phyloP scores from a whole-genome alignment of 2,888 invertebrate genomes.

The Lochmaea crataegi region DNA sequence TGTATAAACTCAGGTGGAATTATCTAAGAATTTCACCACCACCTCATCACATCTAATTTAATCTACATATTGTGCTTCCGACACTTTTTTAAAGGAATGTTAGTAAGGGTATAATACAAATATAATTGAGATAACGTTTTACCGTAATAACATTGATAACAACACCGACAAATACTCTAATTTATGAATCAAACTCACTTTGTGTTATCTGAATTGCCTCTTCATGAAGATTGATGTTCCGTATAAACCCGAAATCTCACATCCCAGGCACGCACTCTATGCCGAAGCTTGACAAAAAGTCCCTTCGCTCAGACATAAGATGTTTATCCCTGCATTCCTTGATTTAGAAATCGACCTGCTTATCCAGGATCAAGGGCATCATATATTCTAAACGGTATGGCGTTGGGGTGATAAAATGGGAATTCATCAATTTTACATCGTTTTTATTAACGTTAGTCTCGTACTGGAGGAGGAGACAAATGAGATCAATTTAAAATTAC shows the following conservation, averaged over 20 bases:
- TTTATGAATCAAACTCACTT: constrained; percentile 29
- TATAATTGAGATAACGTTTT: neutral
- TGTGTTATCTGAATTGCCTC: constrained; percentile 43
- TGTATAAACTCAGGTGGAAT: too few relatives aligned
- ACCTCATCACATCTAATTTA: too few relatives aligned
- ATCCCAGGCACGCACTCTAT: constrained; percentile 38
- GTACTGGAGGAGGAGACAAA: neutral
- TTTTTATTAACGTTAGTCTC: neutral
- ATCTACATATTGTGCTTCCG: too few relatives aligned
- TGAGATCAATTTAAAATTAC: neutral
- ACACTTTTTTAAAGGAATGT: too few relatives aligned
- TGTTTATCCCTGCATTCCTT: constrained; percentile 41
- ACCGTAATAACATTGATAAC: neutral
- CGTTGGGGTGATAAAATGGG: constrained; percentile 20
- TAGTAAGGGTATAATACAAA: neutral
- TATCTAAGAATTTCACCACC: too few relatives aligned
- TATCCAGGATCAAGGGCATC: constrained; percentile 35
- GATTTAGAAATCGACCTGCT: constrained; percentile 37
- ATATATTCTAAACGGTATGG: constrained; percentile 23
- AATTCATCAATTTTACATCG: constrained; percentile 4
- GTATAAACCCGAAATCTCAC: constrained; percentile 41
- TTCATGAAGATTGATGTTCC: constrained; percentile 45
- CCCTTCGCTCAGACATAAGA: constrained; percentile 40
- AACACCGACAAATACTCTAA: constrained; percentile 17
- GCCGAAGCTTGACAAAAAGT: constrained; percentile 44